Conservation (phyloP, 1,140 invertebrate genomes). For the Venturia canescens region DNA sequence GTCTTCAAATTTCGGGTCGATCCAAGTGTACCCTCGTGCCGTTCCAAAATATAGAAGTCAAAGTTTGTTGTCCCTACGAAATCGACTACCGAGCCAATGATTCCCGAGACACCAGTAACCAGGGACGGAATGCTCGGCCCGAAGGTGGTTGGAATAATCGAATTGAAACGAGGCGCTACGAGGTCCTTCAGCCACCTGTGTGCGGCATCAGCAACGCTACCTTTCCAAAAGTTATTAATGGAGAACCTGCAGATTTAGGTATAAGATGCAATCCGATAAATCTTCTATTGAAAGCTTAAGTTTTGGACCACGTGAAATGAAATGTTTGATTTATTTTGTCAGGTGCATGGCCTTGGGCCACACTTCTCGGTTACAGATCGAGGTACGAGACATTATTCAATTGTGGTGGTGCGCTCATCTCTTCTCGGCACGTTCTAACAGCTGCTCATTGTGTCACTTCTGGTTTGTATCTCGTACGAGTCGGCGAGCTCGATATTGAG, state of each 20-base stretch:
- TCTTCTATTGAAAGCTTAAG: neutral
- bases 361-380: conserved; percentile 81
- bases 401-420: conserved; percentile 91
- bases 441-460: conserved; percentile 91
- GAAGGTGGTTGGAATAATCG: no score
- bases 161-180: no score
- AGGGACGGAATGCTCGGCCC: no score
- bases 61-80: no score
- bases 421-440: conserved; percentile 85
- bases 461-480: conserved; percentile 79
- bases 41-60: no score
- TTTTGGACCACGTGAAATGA: no score
- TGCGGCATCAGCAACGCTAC: conserved; percentile 65
- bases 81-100: no score
- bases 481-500: conserved; percentile 86
- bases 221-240: conserved; percentile 61
- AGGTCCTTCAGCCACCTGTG: conserved; percentile 57
- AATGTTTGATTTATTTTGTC: neutral
- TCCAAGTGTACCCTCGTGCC: no score
- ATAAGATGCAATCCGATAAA: no score
- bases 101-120: no score
- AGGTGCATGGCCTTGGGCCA: conserved; percentile 87
- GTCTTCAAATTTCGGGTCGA: no score
- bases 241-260: conserved; percentile 64
- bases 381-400: conserved; percentile 77